Percentiles rank a stretch among this genome's conserved stretches.
phyloP scores from a whole-genome alignment of 2,797 vertebrate genomes.

The Scolopax rusticola region DNA sequence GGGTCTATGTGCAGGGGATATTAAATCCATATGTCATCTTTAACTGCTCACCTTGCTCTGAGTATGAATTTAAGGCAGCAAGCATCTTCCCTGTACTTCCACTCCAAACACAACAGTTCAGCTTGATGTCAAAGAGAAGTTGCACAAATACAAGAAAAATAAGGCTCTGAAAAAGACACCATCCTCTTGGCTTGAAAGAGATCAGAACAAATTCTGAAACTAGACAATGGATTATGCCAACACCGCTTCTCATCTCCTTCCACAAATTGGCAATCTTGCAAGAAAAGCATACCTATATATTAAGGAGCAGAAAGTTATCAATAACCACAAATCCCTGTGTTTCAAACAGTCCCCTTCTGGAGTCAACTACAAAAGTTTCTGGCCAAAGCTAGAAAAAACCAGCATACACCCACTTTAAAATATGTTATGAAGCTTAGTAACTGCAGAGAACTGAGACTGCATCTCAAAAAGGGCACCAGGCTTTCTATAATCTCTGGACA shows the following conservation, averaged over 20 bases:
- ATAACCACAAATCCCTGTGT: background rate
- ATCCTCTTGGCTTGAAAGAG: background rate
- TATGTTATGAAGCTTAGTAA: rapidly evolving
- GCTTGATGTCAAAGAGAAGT: background rate
- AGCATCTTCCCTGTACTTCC: background rate
- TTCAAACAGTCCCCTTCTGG: background rate
- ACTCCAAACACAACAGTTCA: rapidly evolving
- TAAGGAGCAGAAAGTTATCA: background rate
- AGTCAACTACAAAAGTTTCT: background rate
- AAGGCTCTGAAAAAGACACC: background rate
- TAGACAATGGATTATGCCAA: rapidly evolving
- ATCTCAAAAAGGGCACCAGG: background rate
- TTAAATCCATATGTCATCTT: background rate
- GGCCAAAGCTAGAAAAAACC: background rate
- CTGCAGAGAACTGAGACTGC: background rate
- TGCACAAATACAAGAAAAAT: background rate
- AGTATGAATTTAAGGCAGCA: background rate
- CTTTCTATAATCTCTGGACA: background rate
- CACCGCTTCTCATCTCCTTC: background rate
- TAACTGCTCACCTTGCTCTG: background rate
- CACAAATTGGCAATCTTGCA: background rate
- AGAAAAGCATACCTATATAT: background rate
- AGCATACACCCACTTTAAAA: rapidly evolving
- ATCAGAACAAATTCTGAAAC: rapidly evolving
- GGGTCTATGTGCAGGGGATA: background rate